Base-by-base conservation (phyloP, 2,113 vertebrate species). In the Syrmaticus mikado region DNA sequence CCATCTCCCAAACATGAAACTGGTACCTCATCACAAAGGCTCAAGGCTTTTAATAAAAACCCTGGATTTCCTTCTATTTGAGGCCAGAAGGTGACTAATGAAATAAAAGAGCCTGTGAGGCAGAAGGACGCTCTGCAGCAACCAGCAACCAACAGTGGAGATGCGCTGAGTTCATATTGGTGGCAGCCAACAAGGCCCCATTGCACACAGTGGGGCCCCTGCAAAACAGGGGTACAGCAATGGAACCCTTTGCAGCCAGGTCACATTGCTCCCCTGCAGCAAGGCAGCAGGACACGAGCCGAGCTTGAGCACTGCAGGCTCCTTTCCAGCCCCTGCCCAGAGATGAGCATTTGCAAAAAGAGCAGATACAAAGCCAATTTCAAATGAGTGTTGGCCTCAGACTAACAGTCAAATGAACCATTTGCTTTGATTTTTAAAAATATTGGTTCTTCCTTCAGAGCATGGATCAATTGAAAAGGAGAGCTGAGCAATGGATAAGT, bases 391-490 rank as follows among this genome's bases (percentile, higher is more conserved):
- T 5, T 77, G 50, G 79, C 60, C 72, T 92, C 72, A 28, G 53
- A 61, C 60, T 90, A 90, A 83, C 19, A 41, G 55, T 24, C 50
- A 94, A 92, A 48, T 1, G 41, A 60, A 74, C 68, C 85, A 88
- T 81, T 96, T 41, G 40, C 90, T 95, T 96, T 88, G 95, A 93
- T 94, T 93, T 94, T 89, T 90, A 88, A 92, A 80, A n/a, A 64
- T 65, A 67, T 73, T 75, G 87, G 53, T 74, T 92, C 61, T 84
- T 78, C 55, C 77, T 65, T 85, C 60, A 77, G 71, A 89, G 67
- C 43, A 32, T 32, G 30, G 58, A 87, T 95, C 95, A 61, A 92
- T 85, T 57, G 46, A 28, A 66, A 89, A 70, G 82, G 50, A 38
- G 50, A 79, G 58, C 28, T 10, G 32, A 80, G 38, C 0, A 2